Evolutionary conservation across 2,113 vertebrate genomes (phyloP).

Genomic region (Mellivora capensis): DNA sequence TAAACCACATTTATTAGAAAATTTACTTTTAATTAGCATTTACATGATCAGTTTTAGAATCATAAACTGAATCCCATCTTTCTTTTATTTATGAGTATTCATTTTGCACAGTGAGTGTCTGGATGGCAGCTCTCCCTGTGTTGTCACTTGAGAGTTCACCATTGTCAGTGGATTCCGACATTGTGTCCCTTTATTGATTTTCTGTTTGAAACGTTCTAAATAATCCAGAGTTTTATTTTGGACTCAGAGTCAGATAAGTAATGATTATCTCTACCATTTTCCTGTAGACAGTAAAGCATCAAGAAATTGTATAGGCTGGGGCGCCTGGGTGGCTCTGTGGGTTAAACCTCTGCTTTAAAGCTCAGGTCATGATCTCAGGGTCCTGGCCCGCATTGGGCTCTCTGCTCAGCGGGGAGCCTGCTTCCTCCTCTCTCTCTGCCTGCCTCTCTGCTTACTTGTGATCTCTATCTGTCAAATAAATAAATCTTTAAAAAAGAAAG

Average conservation of each 20-base stretch:
- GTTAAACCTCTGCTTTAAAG: no score
- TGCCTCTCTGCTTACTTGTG: no score
- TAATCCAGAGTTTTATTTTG: constrained; percentile 11
- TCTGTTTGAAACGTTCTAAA: neutral
- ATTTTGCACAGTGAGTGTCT: neutral
- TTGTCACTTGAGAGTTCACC: neutral
- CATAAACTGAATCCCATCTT: neutral
- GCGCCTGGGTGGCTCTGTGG: no score
- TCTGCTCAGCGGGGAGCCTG: no score
- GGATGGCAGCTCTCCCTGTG: neutral
- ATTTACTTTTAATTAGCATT: neutral
- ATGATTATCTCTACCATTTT: neutral
- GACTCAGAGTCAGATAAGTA: neutral
- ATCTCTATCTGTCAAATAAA: no score
- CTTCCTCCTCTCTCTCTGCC: no score
- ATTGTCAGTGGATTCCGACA: neutral
- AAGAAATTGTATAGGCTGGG: neutral
- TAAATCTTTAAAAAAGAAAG: no score
- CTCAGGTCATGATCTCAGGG: no score
- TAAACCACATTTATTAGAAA: neutral
- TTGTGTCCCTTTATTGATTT: neutral
- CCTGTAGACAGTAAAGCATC: neutral
- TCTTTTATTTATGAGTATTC: neutral
- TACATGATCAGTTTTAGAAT: neutral
- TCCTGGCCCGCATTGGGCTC: no score